Base-by-base conservation (phyloP, 1,140 invertebrate species). In the Leptestheria dahalacensis region DNA sequence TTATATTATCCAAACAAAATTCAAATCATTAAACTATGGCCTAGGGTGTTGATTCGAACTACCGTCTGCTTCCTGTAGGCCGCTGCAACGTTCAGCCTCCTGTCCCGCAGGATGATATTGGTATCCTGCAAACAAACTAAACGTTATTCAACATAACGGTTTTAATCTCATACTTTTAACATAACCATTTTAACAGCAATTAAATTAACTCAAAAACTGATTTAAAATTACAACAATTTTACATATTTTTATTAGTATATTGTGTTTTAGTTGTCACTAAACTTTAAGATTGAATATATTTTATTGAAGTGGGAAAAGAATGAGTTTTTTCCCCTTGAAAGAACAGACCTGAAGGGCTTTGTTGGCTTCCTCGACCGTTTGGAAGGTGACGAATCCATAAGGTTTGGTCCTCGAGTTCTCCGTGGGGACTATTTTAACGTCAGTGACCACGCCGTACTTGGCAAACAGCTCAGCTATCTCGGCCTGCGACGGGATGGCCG, bases 301-400 rank as follows among this genome's bases (percentile, higher is more conserved):
- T n/a, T n/a, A n/a, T n/a, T n/a, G n/a, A n/a, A n/a, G n/a, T n/a
- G n/a, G n/a, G n/a, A n/a, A n/a, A n/a, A n/a, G n/a, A n/a, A n/a
- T n/a, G n/a, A n/a, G n/a, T n/a, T n/a, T n/a, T n/a, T n/a, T n/a
- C n/a, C n/a, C n/a, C n/a, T n/a, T n/a, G n/a, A n/a, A n/a, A n/a
- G n/a, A n/a, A n/a, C 9, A 10, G n/a, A 47, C 1, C 12, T 23
- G 18, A 62, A 50, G 51, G 56, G 21, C 21, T 61, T 51, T 2
- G 53, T 63, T 52, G 1, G 88, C 88, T 74, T 91, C 88, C 68
- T 91, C 86, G 71, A 91, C 88, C 48, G 83, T 87, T 74, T 90
- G 91, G 75, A 95, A 97, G 15, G 93, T 97, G 48, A 97, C 89
- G 75, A 97, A 93, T 3, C 89, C 90, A 67, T 92, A 94, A 50